Percentiles rank a stretch among this genome's conserved stretches.
These are phyloP conservation scores for Leucoraja ocellata DNA, from an alignment of 2,797 vertebrate species.

Conservation along the genomic window DNA sequence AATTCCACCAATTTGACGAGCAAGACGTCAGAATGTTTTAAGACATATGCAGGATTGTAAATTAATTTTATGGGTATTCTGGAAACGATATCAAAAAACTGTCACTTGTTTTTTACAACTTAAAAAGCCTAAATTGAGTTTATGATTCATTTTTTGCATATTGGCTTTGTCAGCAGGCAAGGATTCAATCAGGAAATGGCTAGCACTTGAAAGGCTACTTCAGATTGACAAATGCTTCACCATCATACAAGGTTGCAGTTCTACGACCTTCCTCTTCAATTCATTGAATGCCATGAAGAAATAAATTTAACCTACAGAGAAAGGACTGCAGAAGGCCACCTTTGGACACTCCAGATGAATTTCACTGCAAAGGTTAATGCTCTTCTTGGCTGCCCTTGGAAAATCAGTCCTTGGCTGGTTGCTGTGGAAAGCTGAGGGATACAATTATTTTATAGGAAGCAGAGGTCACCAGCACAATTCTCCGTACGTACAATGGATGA, in stretches of 20 bases:
- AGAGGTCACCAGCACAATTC: neutral
- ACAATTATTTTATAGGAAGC: neutral
- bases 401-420: neutral
- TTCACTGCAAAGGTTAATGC: neutral
- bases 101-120: neutral
- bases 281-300: conserved; percentile 20
- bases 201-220: conserved; percentile 37
- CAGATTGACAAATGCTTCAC: conserved; percentile 40
- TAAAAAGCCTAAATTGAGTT: neutral
- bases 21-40: neutral
- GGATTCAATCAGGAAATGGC: conserved; percentile 32
- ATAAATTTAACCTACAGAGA: conserved; percentile 38
- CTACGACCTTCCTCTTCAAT: conserved; percentile 39
- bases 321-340: neutral
- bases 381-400: conserved; percentile 29
- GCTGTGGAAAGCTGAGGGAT: neutral
- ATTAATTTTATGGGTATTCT: neutral
- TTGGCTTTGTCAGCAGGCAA: conserved; percentile 10
- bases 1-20: neutral
- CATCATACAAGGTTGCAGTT: conserved; percentile 37
- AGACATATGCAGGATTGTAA: neutral
- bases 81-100: conserved; percentile 14
- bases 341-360: conserved; percentile 19
- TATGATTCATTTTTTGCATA: conserved; percentile 16
- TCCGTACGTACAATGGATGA: neutral